Percentiles rank a stretch among this genome's conserved stretches.
phyloP scores from a whole-genome alignment of 1,140 invertebrate genomes.

The Mizuhopecten yessoensis region DNA sequence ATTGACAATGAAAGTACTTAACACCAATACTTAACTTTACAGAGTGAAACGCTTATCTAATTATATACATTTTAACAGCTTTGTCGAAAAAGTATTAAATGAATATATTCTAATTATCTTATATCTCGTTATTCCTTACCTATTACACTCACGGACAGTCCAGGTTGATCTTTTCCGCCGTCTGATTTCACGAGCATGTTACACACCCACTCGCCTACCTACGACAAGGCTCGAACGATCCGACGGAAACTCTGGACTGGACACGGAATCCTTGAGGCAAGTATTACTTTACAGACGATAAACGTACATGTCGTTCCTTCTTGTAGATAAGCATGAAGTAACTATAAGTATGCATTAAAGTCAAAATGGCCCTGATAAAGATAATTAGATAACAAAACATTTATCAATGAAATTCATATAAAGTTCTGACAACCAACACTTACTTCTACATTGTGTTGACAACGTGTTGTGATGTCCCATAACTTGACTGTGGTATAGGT shows the following conservation, averaged over 20 bases:
- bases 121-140: neutral
- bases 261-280: neutral
- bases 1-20: neutral
- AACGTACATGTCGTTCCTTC: too few relatives aligned
- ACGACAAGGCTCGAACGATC: neutral
- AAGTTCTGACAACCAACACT: too few relatives aligned
- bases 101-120: neutral
- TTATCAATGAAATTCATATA: too few relatives aligned
- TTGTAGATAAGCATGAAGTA: too few relatives aligned
- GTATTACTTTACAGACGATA: too few relatives aligned
- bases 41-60: neutral
- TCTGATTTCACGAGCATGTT: neutral
- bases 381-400: too few relatives aligned
- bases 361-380: too few relatives aligned
- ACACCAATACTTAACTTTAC: neutral
- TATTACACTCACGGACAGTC: neutral
- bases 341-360: too few relatives aligned
- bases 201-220: conserved; percentile 22
- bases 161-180: neutral
- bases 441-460: too few relatives aligned
- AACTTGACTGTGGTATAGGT: too few relatives aligned
- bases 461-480: too few relatives aligned
- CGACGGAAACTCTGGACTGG: neutral
- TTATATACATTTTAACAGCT: neutral
- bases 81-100: neutral